phyloP scores from a whole-genome alignment of 2,113 vertebrate species.

The Lampris incognitus region DNA sequence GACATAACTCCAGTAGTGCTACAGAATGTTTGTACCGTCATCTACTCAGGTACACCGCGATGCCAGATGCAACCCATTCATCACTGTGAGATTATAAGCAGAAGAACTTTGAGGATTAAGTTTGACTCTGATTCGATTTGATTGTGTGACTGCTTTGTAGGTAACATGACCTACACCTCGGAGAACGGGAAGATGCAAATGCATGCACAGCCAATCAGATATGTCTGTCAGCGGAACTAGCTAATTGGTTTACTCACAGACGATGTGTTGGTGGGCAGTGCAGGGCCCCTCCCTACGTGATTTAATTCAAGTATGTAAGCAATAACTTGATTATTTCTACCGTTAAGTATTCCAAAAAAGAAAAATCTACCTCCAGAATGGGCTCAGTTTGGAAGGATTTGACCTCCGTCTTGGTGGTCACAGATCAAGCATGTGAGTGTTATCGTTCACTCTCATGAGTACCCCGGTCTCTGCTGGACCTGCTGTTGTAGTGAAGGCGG shows the following conservation, averaged over 20 bases:
- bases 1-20: neutral
- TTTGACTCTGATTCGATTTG: neutral
- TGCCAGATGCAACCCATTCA: neutral
- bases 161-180: constrained; percentile 2
- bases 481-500: constrained; percentile 54
- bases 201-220: constrained; percentile 30
- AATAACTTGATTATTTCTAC: too few species aligned
- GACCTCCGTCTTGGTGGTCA: neutral
- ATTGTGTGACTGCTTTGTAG: neutral
- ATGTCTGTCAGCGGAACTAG: constrained; percentile 10
- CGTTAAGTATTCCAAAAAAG: too few species aligned
- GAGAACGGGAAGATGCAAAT: neutral
- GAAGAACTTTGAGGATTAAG: neutral
- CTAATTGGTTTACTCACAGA: neutral
- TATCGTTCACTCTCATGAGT: constrained; percentile 34
- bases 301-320: neutral
- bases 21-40: too few species aligned
- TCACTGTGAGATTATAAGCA: neutral
- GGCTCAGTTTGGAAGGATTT: constrained; percentile 19
- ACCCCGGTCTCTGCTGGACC: constrained; percentile 34
- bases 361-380: constrained; percentile 22
- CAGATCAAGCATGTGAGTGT: constrained; percentile 36
- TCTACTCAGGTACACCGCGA: too few species aligned
- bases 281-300: neutral
- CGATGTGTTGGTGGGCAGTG: neutral